These are phyloP conservation scores for Felis catus DNA, from an alignment of 2,113 vertebrate genomes.

Conservation along the genomic window DNA sequence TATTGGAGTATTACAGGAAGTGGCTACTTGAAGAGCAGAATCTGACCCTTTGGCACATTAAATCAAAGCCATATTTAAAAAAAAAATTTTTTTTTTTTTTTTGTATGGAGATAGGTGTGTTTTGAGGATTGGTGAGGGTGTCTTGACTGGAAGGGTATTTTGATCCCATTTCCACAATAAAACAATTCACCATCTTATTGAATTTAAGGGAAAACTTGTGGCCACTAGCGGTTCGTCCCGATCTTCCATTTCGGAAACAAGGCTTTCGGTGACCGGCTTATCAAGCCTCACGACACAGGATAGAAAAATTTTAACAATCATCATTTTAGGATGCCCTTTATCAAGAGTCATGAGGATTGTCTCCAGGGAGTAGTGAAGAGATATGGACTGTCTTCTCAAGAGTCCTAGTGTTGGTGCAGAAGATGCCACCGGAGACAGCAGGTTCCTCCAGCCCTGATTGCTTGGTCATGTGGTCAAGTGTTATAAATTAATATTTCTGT, in stretches of 20 bases:
- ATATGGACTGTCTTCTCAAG: conserved; percentile 34
- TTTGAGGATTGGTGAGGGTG: background rate
- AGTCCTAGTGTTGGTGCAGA: conserved; percentile 46
- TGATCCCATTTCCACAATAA: background rate
- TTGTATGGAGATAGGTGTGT: background rate
- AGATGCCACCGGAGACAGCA: conserved; percentile 22
- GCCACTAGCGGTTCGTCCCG: background rate
- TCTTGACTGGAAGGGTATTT: background rate
- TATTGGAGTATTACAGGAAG: background rate
- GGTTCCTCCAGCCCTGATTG: background rate
- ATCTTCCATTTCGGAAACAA: background rate
- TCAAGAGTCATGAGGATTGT: conserved; percentile 21
- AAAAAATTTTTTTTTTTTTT: background rate
- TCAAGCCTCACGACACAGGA: background rate
- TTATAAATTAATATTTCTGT: conserved; percentile 54
- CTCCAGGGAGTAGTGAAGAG: conserved; percentile 60
- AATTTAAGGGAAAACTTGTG: conserved; percentile 14
- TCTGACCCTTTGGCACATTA: background rate
- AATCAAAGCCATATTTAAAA: background rate
- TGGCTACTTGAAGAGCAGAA: background rate
- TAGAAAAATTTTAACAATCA: conserved; percentile 10
- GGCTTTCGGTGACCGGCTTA: background rate
- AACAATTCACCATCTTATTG: background rate
- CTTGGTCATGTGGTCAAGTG: conserved; percentile 13
- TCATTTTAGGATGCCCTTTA: background rate